phyloP scores from a whole-genome alignment of 2,797 vertebrate species.

The Pyrocephalus nanus region DNA sequence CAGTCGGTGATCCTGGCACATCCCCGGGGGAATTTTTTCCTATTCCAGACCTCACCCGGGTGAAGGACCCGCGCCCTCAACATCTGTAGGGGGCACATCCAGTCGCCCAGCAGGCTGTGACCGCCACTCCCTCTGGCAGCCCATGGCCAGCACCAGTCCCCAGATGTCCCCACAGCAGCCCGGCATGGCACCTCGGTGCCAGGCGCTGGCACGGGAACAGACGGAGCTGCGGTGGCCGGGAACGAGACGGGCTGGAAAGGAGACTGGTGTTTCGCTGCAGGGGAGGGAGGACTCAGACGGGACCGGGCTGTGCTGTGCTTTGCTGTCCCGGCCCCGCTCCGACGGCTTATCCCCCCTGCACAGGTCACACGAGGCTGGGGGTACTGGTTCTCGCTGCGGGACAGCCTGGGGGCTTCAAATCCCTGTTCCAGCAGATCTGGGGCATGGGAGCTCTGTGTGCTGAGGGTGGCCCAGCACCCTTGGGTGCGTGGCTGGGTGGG shows the following conservation, averaged over 20 bases:
- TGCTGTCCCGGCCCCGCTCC: neutral
- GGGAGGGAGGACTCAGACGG: neutral
- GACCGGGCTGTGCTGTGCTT: neutral
- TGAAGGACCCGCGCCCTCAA: neutral
- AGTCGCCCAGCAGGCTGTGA: neutral
- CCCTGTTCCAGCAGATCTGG: fast-evolving
- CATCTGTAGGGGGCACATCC: neutral
- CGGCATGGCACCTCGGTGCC: neutral
- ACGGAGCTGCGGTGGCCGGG: neutral
- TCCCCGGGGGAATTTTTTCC: neutral
- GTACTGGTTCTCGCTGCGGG: neutral
- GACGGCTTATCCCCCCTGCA: neutral
- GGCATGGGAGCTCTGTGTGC: neutral
- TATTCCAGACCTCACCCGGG: too few species aligned
- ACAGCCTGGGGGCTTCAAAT: neutral
- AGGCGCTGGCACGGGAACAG: slow-evolving; percentile 25
- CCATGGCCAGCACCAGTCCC: neutral
- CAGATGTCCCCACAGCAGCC: neutral
- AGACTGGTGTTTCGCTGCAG: neutral
- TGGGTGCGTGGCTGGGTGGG: neutral
- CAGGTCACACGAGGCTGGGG: neutral
- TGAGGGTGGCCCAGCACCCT: neutral
- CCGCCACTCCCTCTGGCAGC: neutral
- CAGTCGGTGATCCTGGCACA: fast-evolving
- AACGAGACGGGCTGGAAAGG: neutral